These are phyloP conservation scores for Vultur gryphus DNA, from an alignment of 2,797 vertebrate species.

Conservation along the genomic window DNA sequence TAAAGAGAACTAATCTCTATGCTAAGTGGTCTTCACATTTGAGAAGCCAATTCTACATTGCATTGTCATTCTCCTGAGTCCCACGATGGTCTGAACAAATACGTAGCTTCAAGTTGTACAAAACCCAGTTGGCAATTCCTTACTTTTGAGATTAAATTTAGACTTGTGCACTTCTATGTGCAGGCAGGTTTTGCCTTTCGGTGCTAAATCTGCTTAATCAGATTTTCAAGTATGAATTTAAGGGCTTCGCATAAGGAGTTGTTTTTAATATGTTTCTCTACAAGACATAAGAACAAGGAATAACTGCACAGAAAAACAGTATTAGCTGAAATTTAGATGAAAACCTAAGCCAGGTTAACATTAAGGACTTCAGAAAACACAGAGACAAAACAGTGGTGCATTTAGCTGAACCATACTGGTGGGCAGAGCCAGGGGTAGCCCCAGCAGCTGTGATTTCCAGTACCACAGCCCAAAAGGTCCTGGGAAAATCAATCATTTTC, in stretches of 20 bases:
- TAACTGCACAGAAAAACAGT: neutral
- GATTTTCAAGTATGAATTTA: neutral
- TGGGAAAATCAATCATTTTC: neutral
- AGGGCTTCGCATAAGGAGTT: neutral
- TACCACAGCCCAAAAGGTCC: neutral
- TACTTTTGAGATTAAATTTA: neutral
- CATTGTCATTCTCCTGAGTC: neutral
- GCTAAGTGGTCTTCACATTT: neutral
- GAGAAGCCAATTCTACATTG: neutral
- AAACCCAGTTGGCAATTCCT: neutral
- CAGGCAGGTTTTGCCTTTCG: neutral
- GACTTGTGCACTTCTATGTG: neutral
- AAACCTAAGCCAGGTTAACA: neutral
- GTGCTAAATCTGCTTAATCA: neutral
- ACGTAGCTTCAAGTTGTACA: neutral
- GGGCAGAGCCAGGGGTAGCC: neutral
- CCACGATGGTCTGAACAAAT: neutral
- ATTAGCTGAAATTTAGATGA: neutral
- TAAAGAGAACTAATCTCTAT: neutral
- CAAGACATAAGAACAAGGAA: neutral
- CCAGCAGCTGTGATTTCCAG: neutral
- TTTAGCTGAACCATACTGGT: neutral
- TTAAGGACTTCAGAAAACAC: neutral
- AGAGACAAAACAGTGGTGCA: neutral
- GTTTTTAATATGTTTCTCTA: neutral